Evolutionary conservation across 2,797 vertebrate genomes (phyloP).

Genomic region (Tangara arthus): DNA sequence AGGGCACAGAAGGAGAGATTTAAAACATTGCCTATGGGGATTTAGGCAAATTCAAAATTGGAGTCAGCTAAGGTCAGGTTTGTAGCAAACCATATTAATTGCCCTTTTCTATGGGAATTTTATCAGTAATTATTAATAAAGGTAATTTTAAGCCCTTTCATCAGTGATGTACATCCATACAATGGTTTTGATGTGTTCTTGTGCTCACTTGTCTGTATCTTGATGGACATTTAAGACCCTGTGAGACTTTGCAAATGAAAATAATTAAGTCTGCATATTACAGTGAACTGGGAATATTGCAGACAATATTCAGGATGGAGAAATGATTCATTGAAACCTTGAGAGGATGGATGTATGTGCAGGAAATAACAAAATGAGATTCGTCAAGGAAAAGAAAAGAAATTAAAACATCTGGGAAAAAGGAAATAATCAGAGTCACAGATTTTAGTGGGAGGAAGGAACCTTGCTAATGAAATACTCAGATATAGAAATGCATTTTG

Average conservation of each 20-base stretch:
- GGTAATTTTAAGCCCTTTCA: neutral
- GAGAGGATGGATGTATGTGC: neutral
- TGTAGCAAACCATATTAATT: neutral
- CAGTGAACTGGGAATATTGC: neutral
- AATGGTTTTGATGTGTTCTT: neutral
- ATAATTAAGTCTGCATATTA: conserved; percentile 2
- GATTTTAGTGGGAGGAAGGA: conserved; percentile 43
- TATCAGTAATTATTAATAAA: conserved; percentile 1
- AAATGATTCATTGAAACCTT: conserved; percentile 19
- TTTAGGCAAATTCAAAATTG: neutral
- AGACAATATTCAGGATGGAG: neutral
- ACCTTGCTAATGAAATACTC: conserved; percentile 28
- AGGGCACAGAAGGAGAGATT: neutral
- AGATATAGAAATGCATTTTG: neutral
- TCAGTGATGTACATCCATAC: neutral
- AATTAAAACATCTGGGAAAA: conserved; percentile 40
- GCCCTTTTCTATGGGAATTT: neutral
- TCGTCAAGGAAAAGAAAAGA: neutral
- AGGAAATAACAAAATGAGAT: conserved; percentile 51
- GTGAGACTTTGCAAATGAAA: conserved; percentile 11
- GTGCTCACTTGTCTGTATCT: neutral
- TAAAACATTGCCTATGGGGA: neutral
- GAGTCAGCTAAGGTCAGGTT: neutral
- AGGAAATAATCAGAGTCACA: conserved; percentile 36
- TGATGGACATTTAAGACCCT: neutral